Conservation (phyloP, 2,888 invertebrate species). For the Nemurella pictetii region DNA sequence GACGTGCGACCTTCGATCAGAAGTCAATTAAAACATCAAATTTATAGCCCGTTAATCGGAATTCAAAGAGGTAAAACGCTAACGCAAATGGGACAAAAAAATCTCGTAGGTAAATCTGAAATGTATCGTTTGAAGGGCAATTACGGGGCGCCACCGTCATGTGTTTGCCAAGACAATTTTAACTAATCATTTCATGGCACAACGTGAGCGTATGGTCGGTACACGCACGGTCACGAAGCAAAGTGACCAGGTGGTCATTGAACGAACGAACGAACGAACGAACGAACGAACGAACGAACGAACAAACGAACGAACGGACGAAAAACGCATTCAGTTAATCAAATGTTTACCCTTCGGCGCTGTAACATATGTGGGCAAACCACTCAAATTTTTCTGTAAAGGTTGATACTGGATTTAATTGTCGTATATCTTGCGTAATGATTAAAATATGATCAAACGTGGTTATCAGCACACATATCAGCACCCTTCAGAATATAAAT, state of each 20-base stretch:
- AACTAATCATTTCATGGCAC: neutral
- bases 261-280: neutral
- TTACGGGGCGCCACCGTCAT: neutral
- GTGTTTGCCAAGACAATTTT: neutral
- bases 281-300: neutral
- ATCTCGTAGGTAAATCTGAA: neutral
- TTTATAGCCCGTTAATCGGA: neutral
- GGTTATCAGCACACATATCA: neutral
- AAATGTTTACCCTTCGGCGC: neutral
- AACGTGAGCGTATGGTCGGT: neutral
- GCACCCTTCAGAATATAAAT: neutral
- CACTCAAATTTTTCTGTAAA: neutral
- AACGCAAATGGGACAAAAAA: neutral
- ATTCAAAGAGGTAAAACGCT: neutral
- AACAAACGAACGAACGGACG: neutral
- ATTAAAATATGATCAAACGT: neutral
- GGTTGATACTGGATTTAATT: neutral
- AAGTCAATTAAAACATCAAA: neutral
- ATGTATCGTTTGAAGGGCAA: neutral
- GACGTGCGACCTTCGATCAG: neutral
- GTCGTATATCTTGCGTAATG: neutral
- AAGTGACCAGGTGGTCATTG: neutral
- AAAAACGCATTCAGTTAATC: neutral
- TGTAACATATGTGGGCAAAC: neutral
- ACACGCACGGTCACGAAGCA: neutral